Base-by-base conservation (phyloP, 2,797 vertebrate species). In the Melanotaenia nigrans region DNA sequence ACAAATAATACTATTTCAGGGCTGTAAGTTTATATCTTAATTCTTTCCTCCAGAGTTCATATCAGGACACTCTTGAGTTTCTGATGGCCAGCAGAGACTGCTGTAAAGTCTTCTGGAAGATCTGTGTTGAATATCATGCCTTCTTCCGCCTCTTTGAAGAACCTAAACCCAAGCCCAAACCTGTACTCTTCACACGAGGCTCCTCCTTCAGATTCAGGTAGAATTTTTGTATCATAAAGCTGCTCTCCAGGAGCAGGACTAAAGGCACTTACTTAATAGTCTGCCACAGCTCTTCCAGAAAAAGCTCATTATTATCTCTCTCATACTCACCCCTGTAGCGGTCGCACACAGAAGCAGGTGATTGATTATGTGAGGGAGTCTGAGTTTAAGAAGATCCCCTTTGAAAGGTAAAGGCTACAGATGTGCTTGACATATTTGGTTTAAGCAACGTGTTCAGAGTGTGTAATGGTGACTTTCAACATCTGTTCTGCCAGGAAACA, bases 41-140 rank as follows among this genome's bases (percentile, higher is more conserved):
- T 62, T 5, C 71, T 28, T 53, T 64, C 7, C 8, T 8, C 51
- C 86, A 98, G 95, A 98, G 96, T 85, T 95, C 96, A 0, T 97
- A 95, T 93, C 97, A 98, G 89, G 97, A 98, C 85, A 98, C 96
- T 0, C 90, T 99, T 91, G 98, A 99, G 92, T 99, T 99, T 86
- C 90, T 97, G 61, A 99, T 99, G 98, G 95, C 91, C 81, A 98
- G 95, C 89, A 95, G 97, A 68, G 97, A 99, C 89, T 97, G 96
- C 87, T 99, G 98, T 91, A 99, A 99, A 92, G 93, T 97, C 69
- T 99, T 99, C 92, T 99, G 98, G 98, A 99, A 99, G 93, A 98
- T 98, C 89, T 98, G 97, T 73, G 97, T 99, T 20, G 98, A 99
- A 66, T 96, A 98, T 85, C 98, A 99, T 71, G 97, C 98, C 87